Percentiles rank a stretch among this genome's conserved stretches.
phyloP scores from a whole-genome alignment of 2,113 vertebrate genomes.

The Gavialis gangeticus region DNA sequence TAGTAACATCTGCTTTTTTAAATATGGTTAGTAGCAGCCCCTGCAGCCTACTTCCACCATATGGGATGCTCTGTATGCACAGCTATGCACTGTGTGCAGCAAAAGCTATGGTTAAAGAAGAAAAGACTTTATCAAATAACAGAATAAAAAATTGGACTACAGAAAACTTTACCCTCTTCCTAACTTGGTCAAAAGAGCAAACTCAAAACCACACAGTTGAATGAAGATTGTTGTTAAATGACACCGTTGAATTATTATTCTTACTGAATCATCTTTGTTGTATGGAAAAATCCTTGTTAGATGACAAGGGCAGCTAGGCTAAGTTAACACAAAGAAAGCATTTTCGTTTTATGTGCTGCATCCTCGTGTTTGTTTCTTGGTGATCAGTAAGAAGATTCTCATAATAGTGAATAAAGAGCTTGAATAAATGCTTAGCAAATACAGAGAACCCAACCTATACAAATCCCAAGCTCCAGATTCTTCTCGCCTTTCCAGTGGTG shows the following conservation, averaged over 20 bases:
- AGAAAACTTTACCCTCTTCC: background rate
- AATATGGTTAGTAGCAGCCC: slow-evolving; percentile 75
- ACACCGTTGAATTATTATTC: background rate
- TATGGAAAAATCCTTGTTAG: background rate
- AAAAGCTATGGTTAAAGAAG: slow-evolving; percentile 16
- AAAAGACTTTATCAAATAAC: slow-evolving; percentile 30
- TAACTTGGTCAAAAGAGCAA: background rate
- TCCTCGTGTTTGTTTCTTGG: background rate
- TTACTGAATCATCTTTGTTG: background rate
- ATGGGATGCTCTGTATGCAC: slow-evolving; percentile 62
- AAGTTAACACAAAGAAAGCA: background rate
- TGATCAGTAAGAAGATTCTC: background rate
- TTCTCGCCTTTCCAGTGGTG: background rate
- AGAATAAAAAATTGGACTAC: background rate
- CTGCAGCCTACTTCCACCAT: slow-evolving; percentile 74
- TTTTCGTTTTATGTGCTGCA: background rate
- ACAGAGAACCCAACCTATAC: background rate
- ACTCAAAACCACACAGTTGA: background rate
- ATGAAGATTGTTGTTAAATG: background rate
- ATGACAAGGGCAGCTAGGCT: background rate
- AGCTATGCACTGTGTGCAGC: background rate
- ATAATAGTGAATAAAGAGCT: background rate
- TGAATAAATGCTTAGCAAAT: background rate
- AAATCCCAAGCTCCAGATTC: background rate
- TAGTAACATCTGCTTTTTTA: slow-evolving; percentile 81